Conservation (phyloP, 37 sponge, comb jelly and placozoan species). For the Lycopodina hypogea region DNA sequence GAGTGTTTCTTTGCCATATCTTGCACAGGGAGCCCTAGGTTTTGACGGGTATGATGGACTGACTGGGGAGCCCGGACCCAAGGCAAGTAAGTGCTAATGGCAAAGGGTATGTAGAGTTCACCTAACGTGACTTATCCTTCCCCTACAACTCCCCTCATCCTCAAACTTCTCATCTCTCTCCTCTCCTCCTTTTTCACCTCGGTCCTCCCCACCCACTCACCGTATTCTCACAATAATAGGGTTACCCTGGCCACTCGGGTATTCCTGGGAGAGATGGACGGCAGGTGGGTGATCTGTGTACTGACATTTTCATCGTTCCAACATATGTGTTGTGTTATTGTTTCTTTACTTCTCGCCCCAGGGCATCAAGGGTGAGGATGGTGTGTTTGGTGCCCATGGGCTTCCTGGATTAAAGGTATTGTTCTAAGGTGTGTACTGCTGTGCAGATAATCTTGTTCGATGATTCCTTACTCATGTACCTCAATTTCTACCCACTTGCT, state of each 20-base stretch:
- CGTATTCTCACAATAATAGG: slow-evolving; percentile 13
- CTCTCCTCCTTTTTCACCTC: background rate
- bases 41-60: slow-evolving; percentile 34
- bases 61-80: slow-evolving; percentile 56
- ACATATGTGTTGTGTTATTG: background rate
- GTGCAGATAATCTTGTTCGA: background rate
- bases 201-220: background rate
- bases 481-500: background rate
- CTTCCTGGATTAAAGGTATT: slow-evolving; percentile 60
- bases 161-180: background rate
- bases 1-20: background rate
- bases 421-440: slow-evolving; percentile 25
- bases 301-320: no score
- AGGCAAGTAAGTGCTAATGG: slow-evolving; percentile 71
- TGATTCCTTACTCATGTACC: background rate
- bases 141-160: background rate
- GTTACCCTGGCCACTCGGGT: slow-evolving; percentile 28
- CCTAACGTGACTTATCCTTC: background rate
- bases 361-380: slow-evolving; percentile 48
- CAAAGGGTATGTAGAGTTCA: background rate
- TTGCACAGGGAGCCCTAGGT: slow-evolving; percentile 23
- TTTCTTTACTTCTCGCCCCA: slow-evolving; percentile 1
- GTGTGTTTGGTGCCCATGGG: slow-evolving; percentile 47
- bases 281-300: slow-evolving; percentile 20
- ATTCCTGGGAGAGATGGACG: slow-evolving; percentile 19